Percentiles rank a stretch among this genome's conserved stretches.
phyloP scores from a whole-genome alignment of 2,797 vertebrate genomes.

The Nothura maculosa region DNA sequence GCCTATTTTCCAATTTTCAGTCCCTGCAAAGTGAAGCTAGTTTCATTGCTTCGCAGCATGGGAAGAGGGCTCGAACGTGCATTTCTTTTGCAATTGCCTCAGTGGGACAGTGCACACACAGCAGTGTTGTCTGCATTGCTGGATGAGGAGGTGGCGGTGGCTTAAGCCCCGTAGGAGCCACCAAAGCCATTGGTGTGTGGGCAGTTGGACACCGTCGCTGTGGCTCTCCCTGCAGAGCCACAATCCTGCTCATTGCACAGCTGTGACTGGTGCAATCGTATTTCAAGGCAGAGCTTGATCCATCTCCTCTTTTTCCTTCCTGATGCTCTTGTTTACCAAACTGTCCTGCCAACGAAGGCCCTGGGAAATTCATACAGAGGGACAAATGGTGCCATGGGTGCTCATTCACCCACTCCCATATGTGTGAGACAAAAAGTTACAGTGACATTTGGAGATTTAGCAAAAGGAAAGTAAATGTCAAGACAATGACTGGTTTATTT shows the following conservation, averaged over 20 bases:
- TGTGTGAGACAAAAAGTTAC: background rate
- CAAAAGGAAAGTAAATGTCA: background rate
- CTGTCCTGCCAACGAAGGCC: background rate
- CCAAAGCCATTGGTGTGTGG: slow-evolving; percentile 57
- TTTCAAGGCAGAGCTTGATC: background rate
- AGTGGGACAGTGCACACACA: background rate
- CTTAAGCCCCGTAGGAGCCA: slow-evolving; percentile 55
- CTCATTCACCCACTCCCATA: background rate
- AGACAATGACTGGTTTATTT: background rate
- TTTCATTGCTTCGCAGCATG: slow-evolving; percentile 54
- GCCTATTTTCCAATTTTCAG: slow-evolving; percentile 3
- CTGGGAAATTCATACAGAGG: background rate
- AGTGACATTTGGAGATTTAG: background rate
- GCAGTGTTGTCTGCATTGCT: slow-evolving; percentile 35
- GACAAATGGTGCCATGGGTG: background rate
- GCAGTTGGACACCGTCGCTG: background rate
- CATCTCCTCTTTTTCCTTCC: background rate
- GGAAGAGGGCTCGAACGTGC: slow-evolving; percentile 22
- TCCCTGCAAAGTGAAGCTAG: background rate
- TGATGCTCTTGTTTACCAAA: background rate
- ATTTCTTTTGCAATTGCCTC: slow-evolving; percentile 49
- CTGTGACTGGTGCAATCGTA: background rate
- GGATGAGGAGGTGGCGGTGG: slow-evolving; percentile 32
- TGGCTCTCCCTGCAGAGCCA: background rate
- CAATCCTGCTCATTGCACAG: background rate